Percentiles rank a stretch among this genome's conserved stretches.
These are phyloP conservation scores for Eurystomus glaucurus DNA, from an alignment of 2,797 vertebrate species.

Conservation along the genomic window DNA sequence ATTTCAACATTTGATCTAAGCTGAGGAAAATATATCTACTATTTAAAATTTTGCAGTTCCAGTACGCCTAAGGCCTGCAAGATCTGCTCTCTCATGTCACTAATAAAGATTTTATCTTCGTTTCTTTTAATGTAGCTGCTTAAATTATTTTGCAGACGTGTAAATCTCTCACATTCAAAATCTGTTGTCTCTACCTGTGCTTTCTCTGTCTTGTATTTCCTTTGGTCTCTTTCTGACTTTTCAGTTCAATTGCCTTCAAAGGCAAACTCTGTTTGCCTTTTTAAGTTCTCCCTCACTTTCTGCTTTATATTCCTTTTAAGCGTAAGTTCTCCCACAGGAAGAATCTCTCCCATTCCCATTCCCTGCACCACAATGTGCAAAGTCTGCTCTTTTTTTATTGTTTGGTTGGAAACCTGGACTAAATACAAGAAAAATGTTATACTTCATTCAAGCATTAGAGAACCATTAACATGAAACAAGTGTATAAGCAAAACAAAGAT, in stretches of 20 bases:
- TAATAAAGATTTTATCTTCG: neutral
- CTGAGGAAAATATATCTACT: neutral
- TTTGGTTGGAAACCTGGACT: neutral
- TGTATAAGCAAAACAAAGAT: neutral
- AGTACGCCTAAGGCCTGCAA: neutral
- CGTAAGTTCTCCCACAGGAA: neutral
- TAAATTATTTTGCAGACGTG: neutral
- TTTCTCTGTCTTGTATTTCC: neutral
- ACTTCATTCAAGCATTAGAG: neutral
- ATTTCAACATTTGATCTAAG: neutral
- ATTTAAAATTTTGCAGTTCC: neutral
- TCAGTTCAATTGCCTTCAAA: neutral
- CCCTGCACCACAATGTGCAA: neutral
- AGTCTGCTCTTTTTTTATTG: neutral
- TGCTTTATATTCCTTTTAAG: neutral
- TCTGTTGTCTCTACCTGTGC: rapidly evolving
- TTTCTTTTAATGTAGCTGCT: neutral
- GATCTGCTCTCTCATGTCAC: neutral
- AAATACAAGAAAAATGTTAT: neutral
- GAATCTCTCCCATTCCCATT: neutral
- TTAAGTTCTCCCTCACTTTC: neutral
- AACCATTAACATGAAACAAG: neutral
- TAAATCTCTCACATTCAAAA: neutral
- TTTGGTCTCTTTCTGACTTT: neutral
- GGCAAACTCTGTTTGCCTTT: neutral